Percentiles rank a stretch among this genome's conserved stretches.
These are phyloP conservation scores for Dysidea cf. avara DNA, from an alignment of 37 sponge, comb jelly and placozoan species.

Conservation along the genomic window DNA sequence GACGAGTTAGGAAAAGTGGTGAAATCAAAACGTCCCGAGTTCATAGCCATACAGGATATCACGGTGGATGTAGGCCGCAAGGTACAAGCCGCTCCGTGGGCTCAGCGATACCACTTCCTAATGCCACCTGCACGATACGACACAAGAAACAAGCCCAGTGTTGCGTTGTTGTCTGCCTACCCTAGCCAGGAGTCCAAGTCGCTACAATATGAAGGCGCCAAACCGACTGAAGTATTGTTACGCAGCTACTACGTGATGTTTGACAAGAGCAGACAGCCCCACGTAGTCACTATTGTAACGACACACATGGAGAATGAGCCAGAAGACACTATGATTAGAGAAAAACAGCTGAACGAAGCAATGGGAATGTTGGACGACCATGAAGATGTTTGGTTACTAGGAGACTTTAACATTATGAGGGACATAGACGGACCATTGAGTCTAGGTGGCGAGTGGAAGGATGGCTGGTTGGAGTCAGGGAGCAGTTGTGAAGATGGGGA, in stretches of 20 bases:
- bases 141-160: conserved; percentile 56
- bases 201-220: neutral
- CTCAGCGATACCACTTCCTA: conserved; percentile 40
- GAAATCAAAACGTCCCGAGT: conserved; percentile 58
- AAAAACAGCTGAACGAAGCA: conserved; percentile 63
- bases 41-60: conserved; percentile 66
- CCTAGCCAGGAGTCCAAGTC: conserved; percentile 51
- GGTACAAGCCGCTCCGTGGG: conserved; percentile 50
- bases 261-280: conserved; percentile 64
- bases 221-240: conserved; percentile 9
- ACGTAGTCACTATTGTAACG: conserved; percentile 43
- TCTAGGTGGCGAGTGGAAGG: conserved; percentile 60
- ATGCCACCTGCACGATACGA: conserved; percentile 51
- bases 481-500: conserved; percentile 32
- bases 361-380: conserved; percentile 16
- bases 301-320: conserved; percentile 41
- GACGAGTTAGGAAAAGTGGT: conserved; percentile 62
- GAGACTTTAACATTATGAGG: conserved; percentile 42
- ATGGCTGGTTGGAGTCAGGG: conserved; percentile 58
- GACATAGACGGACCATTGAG: conserved; percentile 49
- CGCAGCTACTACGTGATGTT: conserved; percentile 58
- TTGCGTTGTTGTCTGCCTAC: conserved; percentile 62
- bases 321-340: conserved; percentile 26
- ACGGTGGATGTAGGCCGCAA: conserved; percentile 53
- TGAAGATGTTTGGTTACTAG: conserved; percentile 54